Base-by-base conservation (phyloP, 2,113 vertebrate genomes). In the Nothobranchius furzeri region DNA sequence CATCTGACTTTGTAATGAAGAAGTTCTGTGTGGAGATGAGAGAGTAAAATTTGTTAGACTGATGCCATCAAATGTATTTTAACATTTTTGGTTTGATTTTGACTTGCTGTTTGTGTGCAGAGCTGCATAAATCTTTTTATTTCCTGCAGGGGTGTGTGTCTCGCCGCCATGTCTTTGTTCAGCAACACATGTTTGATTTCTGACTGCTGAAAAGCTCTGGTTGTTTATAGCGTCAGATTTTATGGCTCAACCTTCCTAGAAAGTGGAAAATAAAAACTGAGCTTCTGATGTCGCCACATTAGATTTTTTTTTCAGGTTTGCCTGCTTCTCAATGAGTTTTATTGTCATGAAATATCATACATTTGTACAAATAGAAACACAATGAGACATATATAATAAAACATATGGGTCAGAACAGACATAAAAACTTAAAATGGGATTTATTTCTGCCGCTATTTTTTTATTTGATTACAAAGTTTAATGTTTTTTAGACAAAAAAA, bases 71-170 rank as follows among this genome's bases (percentile, higher is more conserved):
- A 40, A 40, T 40, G 37, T 40, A 7, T 8, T 40, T 40, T 40
- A 8, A 7, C 7, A 8, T 40, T 1, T 40, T 40, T 6, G 4
- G 30, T 40, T 40, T 40, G 72, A 80, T 67, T 82, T 68, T 78
- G 55, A 63, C 68, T 61, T 83, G 70, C 85, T 66, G 62, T 86
- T 83, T 70, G 58, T 71, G 79, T 79, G 78, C 60, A 60, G 37
- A 65, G 62, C 82, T 75, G 54, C 64, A 60, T 81, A 82, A 88
- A 83, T 78, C 84, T 75, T n/a, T 20, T 85, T 85, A 79, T 87
- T 87, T 89, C 87, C 81, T 76, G 77, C 73, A 78, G 75, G 78
- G 6, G 76, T 40, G 52, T 81, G 71, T 73, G 73, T 64, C 70
- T 71, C 2, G 54, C 62, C 77, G 84, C n/a, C n/a, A n/a, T 75